Percentiles rank a stretch among this genome's conserved stretches.
phyloP scores from a whole-genome alignment of 2,113 vertebrate species.

The Camelus bactrianus region DNA sequence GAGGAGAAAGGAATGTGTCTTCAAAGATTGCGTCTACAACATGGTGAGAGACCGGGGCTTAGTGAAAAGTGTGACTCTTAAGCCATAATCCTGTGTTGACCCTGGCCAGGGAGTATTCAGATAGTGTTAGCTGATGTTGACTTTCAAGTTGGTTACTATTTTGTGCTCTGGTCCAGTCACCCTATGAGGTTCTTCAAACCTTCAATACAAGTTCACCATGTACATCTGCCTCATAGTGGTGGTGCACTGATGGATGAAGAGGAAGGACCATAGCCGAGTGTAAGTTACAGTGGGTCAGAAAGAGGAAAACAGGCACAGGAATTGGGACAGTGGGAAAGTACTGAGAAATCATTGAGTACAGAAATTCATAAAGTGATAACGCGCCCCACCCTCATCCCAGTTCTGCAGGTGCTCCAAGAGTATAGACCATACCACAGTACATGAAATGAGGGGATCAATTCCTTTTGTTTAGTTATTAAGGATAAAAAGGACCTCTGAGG shows the following conservation, averaged over 20 bases:
- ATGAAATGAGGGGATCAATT: background rate
- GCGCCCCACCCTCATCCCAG: background rate
- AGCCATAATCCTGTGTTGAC: background rate
- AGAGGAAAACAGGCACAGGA: background rate
- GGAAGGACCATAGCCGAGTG: background rate
- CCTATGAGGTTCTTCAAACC: background rate
- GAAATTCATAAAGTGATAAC: background rate
- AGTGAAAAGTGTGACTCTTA: background rate
- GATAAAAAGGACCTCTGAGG: background rate
- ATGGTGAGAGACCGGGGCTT: background rate
- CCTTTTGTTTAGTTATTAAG: background rate
- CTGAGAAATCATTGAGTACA: background rate
- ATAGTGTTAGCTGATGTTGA: background rate
- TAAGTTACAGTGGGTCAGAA: background rate
- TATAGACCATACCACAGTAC: accelerated
- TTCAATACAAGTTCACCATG: background rate
- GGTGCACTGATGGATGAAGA: background rate
- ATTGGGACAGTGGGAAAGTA: background rate
- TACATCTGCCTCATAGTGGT: no score
- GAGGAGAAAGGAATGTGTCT: background rate
- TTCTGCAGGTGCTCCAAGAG: background rate
- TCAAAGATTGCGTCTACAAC: background rate
- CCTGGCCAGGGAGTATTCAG: background rate
- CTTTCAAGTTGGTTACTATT: background rate
- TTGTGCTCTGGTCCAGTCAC: background rate